Percentiles rank a stretch among this genome's conserved stretches.
phyloP scores from a whole-genome alignment of 2,797 vertebrate genomes.

The Bradypodion pumilum region DNA sequence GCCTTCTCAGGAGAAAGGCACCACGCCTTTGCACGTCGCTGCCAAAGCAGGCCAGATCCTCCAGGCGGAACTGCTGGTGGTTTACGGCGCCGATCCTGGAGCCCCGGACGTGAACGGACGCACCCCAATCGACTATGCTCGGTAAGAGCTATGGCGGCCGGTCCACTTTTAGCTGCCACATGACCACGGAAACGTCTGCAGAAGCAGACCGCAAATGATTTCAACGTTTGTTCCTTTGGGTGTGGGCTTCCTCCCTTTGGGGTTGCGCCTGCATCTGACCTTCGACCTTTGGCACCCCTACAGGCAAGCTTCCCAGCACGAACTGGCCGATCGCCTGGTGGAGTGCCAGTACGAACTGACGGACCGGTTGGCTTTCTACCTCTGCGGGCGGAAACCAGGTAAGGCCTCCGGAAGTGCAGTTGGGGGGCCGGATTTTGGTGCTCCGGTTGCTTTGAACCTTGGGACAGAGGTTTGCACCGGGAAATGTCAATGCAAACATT shows the following conservation, averaged over 20 bases:
- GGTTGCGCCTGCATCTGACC: conserved; percentile 6
- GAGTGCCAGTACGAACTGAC: conserved; percentile 98
- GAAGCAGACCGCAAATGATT: too few relatives aligned
- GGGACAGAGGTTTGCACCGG: too few relatives aligned
- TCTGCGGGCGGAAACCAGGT: conserved; percentile 95
- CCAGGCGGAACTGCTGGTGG: conserved; percentile 94
- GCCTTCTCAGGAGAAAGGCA: conserved; percentile 89
- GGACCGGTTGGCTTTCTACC: conserved; percentile 93
- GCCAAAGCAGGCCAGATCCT: conserved; percentile 94
- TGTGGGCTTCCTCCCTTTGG: too few relatives aligned
- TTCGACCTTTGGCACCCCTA: not conserved
- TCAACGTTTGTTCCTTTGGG: too few relatives aligned
- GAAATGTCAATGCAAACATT: too few relatives aligned
- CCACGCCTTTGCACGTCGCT: conserved; percentile 92
- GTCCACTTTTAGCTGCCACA: not conserved
- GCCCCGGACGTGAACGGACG: conserved; percentile 94
- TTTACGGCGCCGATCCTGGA: conserved; percentile 94
- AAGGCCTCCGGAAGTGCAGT: conserved; percentile 43
- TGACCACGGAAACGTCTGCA: too few relatives aligned
- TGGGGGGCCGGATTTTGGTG: accelerated
- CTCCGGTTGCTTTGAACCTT: too few relatives aligned
- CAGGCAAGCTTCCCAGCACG: conserved; percentile 93
- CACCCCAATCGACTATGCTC: conserved; percentile 95
- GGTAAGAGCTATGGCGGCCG: conserved; percentile 75
- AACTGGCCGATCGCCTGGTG: conserved; percentile 91